Conservation (phyloP, 1,140 invertebrate genomes). For the Heliconius himera region DNA sequence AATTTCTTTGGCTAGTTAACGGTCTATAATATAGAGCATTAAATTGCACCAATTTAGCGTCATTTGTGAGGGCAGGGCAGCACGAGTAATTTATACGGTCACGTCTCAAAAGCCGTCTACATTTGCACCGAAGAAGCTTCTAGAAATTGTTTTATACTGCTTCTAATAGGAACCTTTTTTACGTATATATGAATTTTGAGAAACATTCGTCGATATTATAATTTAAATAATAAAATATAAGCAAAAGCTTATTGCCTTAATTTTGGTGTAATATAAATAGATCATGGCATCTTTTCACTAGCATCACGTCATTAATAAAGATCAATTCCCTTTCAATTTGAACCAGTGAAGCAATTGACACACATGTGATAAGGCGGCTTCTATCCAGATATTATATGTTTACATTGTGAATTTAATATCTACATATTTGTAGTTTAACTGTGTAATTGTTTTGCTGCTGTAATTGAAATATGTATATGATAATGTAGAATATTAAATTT, state of each 20-base stretch:
- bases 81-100: conserved; percentile 8
- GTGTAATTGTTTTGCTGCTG: not conserved
- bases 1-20: conserved; percentile 6
- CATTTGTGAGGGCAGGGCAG: conserved; percentile 25
- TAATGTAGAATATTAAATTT: not conserved
- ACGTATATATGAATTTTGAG: not conserved
- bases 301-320: conserved; percentile 7
- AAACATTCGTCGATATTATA: not conserved
- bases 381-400: conserved; percentile 8
- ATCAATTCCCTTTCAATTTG: conserved; percentile 23
- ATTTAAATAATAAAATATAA: too few species aligned
- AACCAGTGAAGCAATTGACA: conserved; percentile 17
- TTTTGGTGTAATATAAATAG: not conserved
- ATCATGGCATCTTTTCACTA: not conserved
- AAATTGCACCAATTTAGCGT: conserved; percentile 42
- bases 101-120: not conserved
- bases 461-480: not conserved
- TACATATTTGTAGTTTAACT: not conserved
- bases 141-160: not conserved
- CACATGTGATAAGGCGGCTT: conserved; percentile 7
- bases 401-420: not conserved
- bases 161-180: not conserved
- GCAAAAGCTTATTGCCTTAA: too few species aligned
- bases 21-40: conserved; percentile 28
- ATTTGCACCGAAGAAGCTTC: not conserved